Evolutionary conservation across 1,140 invertebrate species (phyloP).

Genomic region (Dryas iulia): DNA sequence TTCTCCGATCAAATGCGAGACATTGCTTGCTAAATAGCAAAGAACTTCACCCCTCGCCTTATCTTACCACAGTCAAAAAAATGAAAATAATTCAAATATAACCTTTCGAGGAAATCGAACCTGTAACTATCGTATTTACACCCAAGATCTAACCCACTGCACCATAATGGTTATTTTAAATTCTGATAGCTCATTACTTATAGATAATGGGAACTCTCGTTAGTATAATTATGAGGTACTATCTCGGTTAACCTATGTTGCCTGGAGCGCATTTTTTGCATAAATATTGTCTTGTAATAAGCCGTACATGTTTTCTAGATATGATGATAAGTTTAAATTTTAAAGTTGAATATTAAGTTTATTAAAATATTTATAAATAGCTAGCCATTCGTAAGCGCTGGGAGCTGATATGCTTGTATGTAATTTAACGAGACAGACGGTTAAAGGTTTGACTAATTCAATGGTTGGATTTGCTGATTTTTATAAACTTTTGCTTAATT

Average conservation of each 20-base stretch:
- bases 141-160: too few relatives aligned
- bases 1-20: too few relatives aligned
- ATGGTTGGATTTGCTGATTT: too few relatives aligned
- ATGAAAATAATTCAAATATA: too few relatives aligned
- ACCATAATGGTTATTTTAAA: constrained; percentile 28
- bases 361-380: neutral
- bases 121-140: too few relatives aligned
- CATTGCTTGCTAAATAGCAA: too few relatives aligned
- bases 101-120: neutral
- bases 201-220: constrained; percentile 50
- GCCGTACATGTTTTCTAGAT: constrained; percentile 9
- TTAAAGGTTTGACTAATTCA: too few relatives aligned
- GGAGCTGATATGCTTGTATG: too few relatives aligned
- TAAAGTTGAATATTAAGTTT: neutral
- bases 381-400: neutral
- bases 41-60: too few relatives aligned
- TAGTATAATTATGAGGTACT: constrained; percentile 43
- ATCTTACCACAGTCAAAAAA: too few relatives aligned
- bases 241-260: constrained; percentile 34
- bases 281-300: constrained; percentile 28
- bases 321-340: neutral
- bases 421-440: too few relatives aligned
- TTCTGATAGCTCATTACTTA: constrained; percentile 50
- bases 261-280: constrained; percentile 37
- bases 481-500: too few relatives aligned